Evolutionary conservation across 2,888 invertebrate genomes (phyloP).

Genomic region (Andrena marginata): DNA sequence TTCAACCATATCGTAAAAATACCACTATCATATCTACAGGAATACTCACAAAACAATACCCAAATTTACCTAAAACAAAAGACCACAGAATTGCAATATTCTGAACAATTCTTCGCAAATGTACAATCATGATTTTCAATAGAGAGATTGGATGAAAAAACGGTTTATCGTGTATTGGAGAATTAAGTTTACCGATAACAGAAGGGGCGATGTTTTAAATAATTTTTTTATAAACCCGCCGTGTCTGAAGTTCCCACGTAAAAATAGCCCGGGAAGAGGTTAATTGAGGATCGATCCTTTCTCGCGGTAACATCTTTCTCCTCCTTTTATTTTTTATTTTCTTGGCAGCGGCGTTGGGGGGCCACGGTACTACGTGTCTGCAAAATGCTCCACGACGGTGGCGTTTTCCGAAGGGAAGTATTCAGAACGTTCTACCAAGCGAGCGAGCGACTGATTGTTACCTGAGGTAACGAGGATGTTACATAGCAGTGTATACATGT

Average conservation of each 20-base stretch:
- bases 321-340: neutral
- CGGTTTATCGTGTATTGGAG: neutral
- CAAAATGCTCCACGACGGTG: neutral
- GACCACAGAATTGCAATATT: neutral
- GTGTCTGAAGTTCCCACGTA: neutral
- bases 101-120: neutral
- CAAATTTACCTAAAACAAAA: neutral
- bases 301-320: neutral
- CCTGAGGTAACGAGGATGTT: constrained; percentile 44
- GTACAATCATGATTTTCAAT: neutral
- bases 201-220: neutral
- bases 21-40: neutral
- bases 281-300: constrained; percentile 9
- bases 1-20: neutral
- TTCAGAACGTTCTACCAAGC: constrained; percentile 36
- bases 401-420: neutral
- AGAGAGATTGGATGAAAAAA: neutral
- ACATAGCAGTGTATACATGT: constrained; percentile 44
- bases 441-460: constrained; percentile 51
- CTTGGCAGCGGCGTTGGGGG: neutral
- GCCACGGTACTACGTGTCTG: neutral
- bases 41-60: neutral
- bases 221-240: constrained; percentile 2
- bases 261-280: neutral
- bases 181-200: neutral